These are phyloP conservation scores for Pelosia muscerda DNA, from an alignment of 2,888 invertebrate species.

Conservation along the genomic window DNA sequence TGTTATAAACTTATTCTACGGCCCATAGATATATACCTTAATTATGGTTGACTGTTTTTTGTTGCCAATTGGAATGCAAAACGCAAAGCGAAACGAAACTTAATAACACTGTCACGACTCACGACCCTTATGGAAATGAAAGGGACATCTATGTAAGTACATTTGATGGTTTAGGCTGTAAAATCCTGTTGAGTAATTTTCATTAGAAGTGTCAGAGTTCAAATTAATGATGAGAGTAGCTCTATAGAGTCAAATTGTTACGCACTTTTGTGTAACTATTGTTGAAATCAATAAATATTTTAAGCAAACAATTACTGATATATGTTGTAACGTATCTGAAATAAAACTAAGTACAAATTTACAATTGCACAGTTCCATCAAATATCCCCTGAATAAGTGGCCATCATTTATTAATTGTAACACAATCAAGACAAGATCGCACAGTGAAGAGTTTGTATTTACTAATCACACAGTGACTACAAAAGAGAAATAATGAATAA, in stretches of 20 bases:
- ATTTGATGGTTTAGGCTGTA: not conserved
- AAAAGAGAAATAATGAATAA: no score
- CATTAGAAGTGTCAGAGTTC: conserved; percentile 4
- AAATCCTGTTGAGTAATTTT: not conserved
- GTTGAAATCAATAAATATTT: not conserved
- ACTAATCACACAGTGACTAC: no score
- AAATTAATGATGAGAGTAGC: not conserved
- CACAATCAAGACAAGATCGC: no score
- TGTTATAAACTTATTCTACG: no score
- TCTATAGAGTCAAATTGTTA: not conserved
- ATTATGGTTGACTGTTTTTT: not conserved
- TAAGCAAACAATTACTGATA: not conserved
- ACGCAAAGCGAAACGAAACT: not conserved
- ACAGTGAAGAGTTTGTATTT: no score
- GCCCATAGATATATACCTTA: no score
- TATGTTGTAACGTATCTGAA: not conserved
- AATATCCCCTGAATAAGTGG: not conserved
- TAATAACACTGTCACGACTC: not conserved
- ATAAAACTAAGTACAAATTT: not conserved
- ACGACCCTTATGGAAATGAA: not conserved
- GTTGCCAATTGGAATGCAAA: not conserved
- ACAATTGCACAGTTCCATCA: not conserved
- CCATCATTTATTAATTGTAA: no score
- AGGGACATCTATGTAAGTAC: no score
- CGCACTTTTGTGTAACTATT: not conserved